These are phyloP conservation scores for Phaethornis superciliosus DNA, from an alignment of 2,113 vertebrate genomes.

Conservation along the genomic window DNA sequence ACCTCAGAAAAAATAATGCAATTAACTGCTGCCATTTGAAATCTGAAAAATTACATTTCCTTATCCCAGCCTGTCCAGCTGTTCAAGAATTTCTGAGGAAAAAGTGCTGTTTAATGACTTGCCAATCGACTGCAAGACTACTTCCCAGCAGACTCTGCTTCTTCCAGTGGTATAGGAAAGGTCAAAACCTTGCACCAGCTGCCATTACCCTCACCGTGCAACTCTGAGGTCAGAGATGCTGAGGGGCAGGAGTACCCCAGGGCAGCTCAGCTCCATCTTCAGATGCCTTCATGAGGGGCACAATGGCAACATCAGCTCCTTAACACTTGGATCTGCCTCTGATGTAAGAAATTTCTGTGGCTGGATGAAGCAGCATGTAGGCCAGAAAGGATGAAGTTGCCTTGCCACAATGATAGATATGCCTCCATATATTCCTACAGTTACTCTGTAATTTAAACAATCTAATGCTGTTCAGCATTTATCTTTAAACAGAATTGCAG, in stretches of 20 bases:
- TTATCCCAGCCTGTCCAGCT: background rate
- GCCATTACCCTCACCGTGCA: rapidly evolving
- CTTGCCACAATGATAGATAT: background rate
- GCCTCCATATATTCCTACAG: background rate
- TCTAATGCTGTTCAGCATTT: constrained; percentile 6
- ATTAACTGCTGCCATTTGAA: constrained; percentile 31
- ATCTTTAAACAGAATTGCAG: background rate
- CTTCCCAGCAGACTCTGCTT: background rate
- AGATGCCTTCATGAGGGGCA: background rate
- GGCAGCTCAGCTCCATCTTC: background rate
- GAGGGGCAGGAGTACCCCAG: background rate
- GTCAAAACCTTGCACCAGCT: background rate
- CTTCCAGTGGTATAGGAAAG: background rate
- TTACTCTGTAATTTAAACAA: background rate
- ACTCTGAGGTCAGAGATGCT: background rate
- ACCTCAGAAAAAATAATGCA: constrained; percentile 17
- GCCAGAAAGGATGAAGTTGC: background rate
- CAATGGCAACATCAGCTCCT: rapidly evolving
- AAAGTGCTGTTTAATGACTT: background rate
- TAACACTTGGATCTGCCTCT: background rate
- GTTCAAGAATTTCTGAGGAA: background rate
- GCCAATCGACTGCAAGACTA: background rate
- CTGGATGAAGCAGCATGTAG: background rate
- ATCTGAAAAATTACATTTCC: constrained; percentile 17
- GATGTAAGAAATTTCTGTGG: background rate